Base-by-base conservation (phyloP, 2,888 invertebrate species). In the Phyllotreta striolata region DNA sequence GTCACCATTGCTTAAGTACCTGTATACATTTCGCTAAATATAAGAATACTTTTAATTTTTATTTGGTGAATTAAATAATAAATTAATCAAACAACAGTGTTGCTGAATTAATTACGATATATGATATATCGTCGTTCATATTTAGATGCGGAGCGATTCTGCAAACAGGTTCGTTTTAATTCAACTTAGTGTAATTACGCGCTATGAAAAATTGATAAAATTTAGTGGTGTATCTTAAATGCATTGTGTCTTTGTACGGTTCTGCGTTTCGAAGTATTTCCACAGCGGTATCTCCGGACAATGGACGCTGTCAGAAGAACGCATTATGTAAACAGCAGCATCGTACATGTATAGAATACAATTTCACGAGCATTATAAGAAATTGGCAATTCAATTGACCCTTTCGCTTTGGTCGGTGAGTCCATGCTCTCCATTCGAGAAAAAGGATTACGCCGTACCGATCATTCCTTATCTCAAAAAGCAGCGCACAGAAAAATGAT, bases 331-430 rank as follows among this genome's bases (percentile, higher is more conserved):
- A 76, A 75, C 77, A 77, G 73, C 72, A 74, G 73, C 73, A 71
- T 66, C 70, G 72, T 73, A 76, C 76, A 76, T 75, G 75, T 74
- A 72, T 71, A 71, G 76, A 77, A 77, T 77, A 76, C 75, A 75
- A 73, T 75, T 76, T 76, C 74, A 66, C 72, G 69, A 71, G 73
- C 74, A 73, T 75, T 76, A 76, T 74, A 77, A 76, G 76, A 76
- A 75, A 77, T 77, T 75, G 77, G 76, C 76, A 77, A 77, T 77
- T 77, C 76, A 77, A 77, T 77, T 74, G 75, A 75, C 73, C 76
- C 73, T 76, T 73, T 70, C 24, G 72, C 68, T 67, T 67, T 66
- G 68, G 66, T 64, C 69, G 68, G 64, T 66, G 56, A 47, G 68
- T 70, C 68, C 62, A 68, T 63, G 69, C 66, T 68, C 66, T 72